Evolutionary conservation across 2,113 vertebrate species (phyloP), one percentile per base, ranked within the genome.

Genomic region (Cyanoramphus novaezelandiae): DNA sequence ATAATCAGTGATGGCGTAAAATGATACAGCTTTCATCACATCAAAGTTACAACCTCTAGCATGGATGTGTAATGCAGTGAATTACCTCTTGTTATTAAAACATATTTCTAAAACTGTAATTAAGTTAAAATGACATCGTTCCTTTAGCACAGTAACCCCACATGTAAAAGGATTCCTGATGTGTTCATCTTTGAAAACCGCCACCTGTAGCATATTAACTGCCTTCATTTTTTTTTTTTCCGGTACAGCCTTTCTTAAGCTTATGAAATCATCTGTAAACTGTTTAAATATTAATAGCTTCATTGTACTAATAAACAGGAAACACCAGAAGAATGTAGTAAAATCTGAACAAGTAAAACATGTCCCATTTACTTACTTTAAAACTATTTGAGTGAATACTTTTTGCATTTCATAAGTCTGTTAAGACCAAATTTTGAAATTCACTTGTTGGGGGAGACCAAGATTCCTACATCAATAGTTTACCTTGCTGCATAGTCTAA

Each of bases 21-120:
- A 50, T 21, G 39, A 10, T 29, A 44, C 14, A 41, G 23, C 37
- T 63, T 52, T 49, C 81, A 50, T 78, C 29, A 55, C 39, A 65
- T 13, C 41, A 29, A 64, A 85, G 28, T 41, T 52, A 65, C 87
- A 82, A 25, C 52, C 17, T 50, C 24, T 59, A 0, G 14, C 29
- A 21, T 29, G 44, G 39, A 2, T 57, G 13, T 10, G 5, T n/a
- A 29, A 37, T 10, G 3, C 1, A 0, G 4, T n/a, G 37, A 57
- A 53, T 77, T 64, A 31, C 11, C 8, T 87, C 70, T 59, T 70
- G 39, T 67, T 55, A 60, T 47, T 71, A 68, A 86, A 85, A 53
- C 46, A 3, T 11, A 62, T 72, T 80, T 86, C 64, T 53, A 24
- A 69, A 70, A 53, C 47, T 7, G 4, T 17, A 23, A 44, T 68